Evolutionary conservation across 2,113 vertebrate genomes (phyloP), one percentile per base, ranked within the genome.

Genomic region (Phylloscopus trochilus): DNA sequence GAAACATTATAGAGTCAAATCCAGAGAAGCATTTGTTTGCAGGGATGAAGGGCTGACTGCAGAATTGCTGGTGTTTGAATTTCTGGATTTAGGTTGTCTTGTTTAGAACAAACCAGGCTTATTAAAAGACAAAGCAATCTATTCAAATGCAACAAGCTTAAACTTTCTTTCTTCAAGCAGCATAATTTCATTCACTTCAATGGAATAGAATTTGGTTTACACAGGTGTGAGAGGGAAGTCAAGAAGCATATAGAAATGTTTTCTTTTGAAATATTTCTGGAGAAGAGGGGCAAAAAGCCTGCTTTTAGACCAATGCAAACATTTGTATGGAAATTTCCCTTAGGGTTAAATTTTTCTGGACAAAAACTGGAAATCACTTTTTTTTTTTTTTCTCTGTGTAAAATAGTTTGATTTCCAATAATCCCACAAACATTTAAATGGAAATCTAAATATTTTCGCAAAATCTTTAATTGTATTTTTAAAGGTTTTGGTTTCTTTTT

Each of bases 151-250:
- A 95, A 92, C 3, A 15, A 47, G n/a, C 23, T 63, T 80, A 43
- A 88, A 39, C 44, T 64, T 94, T 87, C 60, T 90, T 95, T 87
- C 76, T 93, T 80, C 60, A 75, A 67, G 63, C 27, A 75, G 59
- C n/a, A 58, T 75, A 96, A 56, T 33, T 93, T 80, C 39, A 81
- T 89, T 90, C 85, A 86, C n/a, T 94, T 86, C 73, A 90, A 53
- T 95, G 92, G 92, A 87, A 93, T 87, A 89, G 62, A 73, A 64
- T 92, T 92, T 75, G 88, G 92, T 96, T 97, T 97, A 96, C 90
- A 96, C 93, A 97, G 93, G 95, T 94, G 94, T 94, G 90, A 94
- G 90, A 67, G 83, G 92, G 69, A 93, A 97, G 95, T 96, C 94
- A 92, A 96, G 92, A 92, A 94, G 80, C 76, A 53, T 87, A 81